Percentiles rank a stretch among this genome's conserved stretches.
phyloP scores from a whole-genome alignment of 1,140 invertebrate species.

The Armadillidium nasatum region DNA sequence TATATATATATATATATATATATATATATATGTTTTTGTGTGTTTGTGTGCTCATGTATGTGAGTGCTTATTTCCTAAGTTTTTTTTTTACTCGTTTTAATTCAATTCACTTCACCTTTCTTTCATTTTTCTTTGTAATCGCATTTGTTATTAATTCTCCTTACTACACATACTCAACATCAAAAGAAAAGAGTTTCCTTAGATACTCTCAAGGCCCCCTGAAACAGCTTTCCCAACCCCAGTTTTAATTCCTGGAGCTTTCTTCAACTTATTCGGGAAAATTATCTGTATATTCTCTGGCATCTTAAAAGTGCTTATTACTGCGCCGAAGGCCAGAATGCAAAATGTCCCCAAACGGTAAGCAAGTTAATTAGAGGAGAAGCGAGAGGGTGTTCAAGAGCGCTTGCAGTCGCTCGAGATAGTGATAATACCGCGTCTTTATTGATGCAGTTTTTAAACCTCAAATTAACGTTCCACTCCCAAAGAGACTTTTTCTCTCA shows the following conservation, averaged over 20 bases:
- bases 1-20: background rate
- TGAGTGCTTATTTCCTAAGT: background rate
- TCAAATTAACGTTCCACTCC: background rate
- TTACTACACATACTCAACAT: background rate
- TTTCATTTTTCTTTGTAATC: background rate
- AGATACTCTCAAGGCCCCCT: background rate
- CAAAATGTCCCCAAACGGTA: constrained; percentile 11
- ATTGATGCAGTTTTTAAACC: constrained; percentile 10
- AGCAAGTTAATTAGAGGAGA: constrained; percentile 2
- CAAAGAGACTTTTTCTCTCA: background rate
- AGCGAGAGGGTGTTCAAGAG: background rate
- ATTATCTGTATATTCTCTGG: background rate
- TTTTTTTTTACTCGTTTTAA: background rate
- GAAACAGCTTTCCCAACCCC: background rate
- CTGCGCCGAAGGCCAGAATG: background rate
- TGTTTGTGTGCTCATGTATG: background rate
- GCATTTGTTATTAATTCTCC: background rate
- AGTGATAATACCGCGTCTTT: background rate
- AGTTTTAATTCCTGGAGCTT: background rate
- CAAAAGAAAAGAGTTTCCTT: too few relatives aligned
- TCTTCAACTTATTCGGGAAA: background rate
- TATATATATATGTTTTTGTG: background rate
- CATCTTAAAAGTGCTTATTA: constrained; percentile 8
- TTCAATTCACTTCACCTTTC: background rate
- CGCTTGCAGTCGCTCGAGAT: background rate